Conservation (phyloP, 2,888 invertebrate genomes). For the Halocaridina rubra region DNA sequence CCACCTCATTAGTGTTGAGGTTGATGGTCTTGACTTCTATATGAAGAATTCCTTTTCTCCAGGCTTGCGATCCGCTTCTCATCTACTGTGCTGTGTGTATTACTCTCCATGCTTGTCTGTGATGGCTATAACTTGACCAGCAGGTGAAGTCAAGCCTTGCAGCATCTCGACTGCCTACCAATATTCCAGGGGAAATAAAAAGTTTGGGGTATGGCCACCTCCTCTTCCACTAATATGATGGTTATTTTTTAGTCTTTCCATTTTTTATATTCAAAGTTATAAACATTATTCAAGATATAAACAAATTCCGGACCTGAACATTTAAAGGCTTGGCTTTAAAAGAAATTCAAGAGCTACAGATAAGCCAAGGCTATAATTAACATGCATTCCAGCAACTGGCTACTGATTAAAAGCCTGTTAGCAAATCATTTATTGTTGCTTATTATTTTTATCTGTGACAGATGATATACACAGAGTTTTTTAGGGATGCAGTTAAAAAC, state of each 20-base stretch:
- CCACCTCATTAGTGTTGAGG: constrained; percentile 24
- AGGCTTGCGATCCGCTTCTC: neutral
- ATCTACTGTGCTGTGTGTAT: constrained; percentile 1
- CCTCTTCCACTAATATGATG: neutral
- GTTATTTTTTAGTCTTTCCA: neutral
- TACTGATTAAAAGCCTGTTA: constrained; percentile 16
- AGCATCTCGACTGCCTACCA: constrained; percentile 2
- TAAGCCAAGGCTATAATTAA: neutral
- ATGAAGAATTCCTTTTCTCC: neutral
- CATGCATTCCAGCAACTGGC: neutral
- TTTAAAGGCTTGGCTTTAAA: too few species aligned
- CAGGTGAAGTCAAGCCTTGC: neutral
- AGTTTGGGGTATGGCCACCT: constrained; percentile 51
- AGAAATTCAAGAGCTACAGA: neutral
- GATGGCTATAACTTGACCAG: constrained; percentile 4
- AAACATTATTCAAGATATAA: too few species aligned
- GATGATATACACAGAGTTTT: too few species aligned
- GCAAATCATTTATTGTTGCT: constrained; percentile 6
- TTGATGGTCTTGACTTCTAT: neutral
- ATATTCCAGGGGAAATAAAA: constrained; percentile 5
- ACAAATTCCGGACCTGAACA: too few species aligned
- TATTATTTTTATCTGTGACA: neutral
- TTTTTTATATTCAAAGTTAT: too few species aligned
- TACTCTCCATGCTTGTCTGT: constrained; percentile 18
- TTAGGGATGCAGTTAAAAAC: neutral